A percentile compares a stretch with the other conserved stretches of the same genome.
Evolutionary conservation across 2,113 vertebrate genomes (phyloP).

Genomic region (Microcebus tavaratra): DNA sequence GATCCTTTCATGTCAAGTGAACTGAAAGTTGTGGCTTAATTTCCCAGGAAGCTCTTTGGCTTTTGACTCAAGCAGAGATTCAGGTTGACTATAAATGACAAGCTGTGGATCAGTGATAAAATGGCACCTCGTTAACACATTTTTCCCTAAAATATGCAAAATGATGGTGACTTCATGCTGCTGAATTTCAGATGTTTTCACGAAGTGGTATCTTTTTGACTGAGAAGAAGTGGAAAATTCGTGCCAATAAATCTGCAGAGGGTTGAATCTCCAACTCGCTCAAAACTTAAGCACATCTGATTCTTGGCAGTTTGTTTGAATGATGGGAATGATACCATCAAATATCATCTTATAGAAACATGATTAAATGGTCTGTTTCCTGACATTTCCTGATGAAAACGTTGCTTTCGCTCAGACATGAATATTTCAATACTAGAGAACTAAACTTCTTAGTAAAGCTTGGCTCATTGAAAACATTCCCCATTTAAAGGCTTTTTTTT

Average conservation of each 20-base stretch:
- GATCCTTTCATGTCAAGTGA: not conserved
- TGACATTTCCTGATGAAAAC: slow-evolving; percentile 31
- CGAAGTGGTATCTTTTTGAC: not conserved
- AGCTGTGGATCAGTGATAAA: not conserved
- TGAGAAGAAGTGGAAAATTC: not conserved
- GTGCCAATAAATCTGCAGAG: fast-evolving
- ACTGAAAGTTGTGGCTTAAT: not conserved
- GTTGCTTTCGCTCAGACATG: not conserved
- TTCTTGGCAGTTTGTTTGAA: not conserved
- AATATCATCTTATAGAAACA: not conserved
- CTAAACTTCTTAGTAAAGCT: not conserved
- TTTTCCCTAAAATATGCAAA: not conserved
- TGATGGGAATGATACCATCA: not conserved
- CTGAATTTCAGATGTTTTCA: not conserved
- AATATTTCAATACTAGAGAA: slow-evolving; percentile 32
- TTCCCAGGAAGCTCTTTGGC: not conserved
- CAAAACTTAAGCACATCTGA: not conserved
- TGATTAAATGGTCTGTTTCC: not conserved
- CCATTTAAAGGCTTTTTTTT: not conserved
- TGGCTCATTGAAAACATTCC: not conserved
- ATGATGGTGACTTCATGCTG: not conserved
- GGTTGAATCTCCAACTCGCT: not conserved
- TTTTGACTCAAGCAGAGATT: slow-evolving; percentile 5
- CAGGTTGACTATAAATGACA: not conserved
- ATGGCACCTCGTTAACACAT: not conserved